Conservation (phyloP, 2,113 vertebrate species). For the Peromyscus californicus region DNA sequence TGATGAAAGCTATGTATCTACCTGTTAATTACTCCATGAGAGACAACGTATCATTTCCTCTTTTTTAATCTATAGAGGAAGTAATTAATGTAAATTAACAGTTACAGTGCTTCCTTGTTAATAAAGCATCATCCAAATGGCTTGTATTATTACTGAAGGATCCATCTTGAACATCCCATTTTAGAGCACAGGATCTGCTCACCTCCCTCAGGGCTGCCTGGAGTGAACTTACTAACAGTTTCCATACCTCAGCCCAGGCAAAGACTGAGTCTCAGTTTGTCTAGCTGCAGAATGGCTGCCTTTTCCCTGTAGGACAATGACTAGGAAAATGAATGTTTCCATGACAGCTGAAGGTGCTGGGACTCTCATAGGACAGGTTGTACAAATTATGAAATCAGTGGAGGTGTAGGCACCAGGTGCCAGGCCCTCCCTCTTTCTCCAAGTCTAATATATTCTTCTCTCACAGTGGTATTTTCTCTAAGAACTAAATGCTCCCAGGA, state of each 20-base stretch:
- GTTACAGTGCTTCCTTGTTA: not conserved
- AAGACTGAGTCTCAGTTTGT: not conserved
- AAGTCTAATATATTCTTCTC: not conserved
- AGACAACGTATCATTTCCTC: not conserved
- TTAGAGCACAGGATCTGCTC: not conserved
- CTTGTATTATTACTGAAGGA: not conserved
- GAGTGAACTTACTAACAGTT: not conserved
- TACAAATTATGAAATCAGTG: not conserved
- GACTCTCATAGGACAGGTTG: not conserved
- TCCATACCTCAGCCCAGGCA: too few relatives aligned
- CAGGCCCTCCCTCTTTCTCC: not conserved
- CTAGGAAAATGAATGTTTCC: slow-evolving; percentile 17
- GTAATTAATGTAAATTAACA: not conserved
- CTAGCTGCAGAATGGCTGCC: not conserved
- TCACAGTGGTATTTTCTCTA: not conserved
- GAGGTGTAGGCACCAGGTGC: not conserved
- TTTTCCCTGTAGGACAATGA: not conserved
- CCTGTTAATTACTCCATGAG: not conserved
- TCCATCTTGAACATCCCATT: not conserved
- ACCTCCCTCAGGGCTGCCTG: not conserved
- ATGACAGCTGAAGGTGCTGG: not conserved
- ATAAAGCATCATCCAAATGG: not conserved
- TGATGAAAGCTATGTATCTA: not conserved
- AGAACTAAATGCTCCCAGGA: not conserved
- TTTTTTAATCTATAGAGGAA: not conserved